Evolutionary conservation across 2,797 vertebrate genomes (phyloP).

Genomic region (Sebastes itinus): DNA sequence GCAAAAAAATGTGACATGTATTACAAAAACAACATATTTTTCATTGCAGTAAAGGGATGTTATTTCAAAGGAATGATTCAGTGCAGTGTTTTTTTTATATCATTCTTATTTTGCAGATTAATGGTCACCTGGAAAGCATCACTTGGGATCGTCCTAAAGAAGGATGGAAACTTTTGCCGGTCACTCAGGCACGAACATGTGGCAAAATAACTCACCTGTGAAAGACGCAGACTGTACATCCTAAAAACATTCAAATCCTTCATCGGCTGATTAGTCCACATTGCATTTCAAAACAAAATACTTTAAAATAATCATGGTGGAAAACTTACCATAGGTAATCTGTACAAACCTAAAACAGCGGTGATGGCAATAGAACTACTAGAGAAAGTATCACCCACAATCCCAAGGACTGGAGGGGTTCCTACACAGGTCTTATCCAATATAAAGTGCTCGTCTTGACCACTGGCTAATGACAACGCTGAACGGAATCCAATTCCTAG

Average conservation of each 20-base stretch:
- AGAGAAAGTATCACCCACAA: conserved; percentile 67
- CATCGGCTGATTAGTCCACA: fast-evolving
- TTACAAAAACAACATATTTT: background rate
- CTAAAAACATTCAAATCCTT: background rate
- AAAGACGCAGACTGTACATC: background rate
- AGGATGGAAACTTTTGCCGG: conserved; percentile 43
- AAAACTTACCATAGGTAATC: conserved; percentile 61
- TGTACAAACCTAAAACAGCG: conserved; percentile 55
- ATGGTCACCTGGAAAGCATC: conserved; percentile 69
- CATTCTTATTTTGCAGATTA: background rate
- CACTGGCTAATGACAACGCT: conserved; percentile 54
- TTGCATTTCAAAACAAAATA: too few species aligned
- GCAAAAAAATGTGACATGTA: background rate
- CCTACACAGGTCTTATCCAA: conserved; percentile 36
- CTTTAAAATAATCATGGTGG: too few species aligned
- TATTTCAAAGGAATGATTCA: background rate
- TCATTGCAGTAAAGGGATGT: background rate
- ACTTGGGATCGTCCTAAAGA: conserved; percentile 71
- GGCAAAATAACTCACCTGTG: conserved; percentile 77
- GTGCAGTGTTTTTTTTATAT: too few species aligned
- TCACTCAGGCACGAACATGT: conserved; percentile 52
- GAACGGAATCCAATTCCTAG: conserved; percentile 72
- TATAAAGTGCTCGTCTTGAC: conserved; percentile 34
- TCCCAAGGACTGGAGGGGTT: conserved; percentile 39
- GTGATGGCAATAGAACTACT: conserved; percentile 56